These are phyloP conservation scores for Pandemis cinnamomeana DNA, from an alignment of 2,888 invertebrate genomes.

Conservation along the genomic window DNA sequence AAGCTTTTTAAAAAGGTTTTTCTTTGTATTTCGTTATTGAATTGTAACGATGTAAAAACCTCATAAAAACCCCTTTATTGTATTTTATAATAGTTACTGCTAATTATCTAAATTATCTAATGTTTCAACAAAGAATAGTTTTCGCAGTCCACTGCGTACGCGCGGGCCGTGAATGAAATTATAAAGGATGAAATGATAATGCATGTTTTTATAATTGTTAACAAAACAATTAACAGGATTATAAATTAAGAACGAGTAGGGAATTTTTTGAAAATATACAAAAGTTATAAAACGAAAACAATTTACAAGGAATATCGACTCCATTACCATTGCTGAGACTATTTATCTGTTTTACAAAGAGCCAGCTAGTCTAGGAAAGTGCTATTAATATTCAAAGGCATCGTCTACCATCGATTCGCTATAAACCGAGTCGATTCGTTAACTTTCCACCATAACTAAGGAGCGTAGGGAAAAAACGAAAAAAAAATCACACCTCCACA, in stretches of 20 bases:
- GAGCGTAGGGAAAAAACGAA: slow-evolving; percentile 54
- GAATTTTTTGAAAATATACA: too few species aligned
- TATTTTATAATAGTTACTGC: background rate
- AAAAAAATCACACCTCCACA: slow-evolving; percentile 77
- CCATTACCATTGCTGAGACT: slow-evolving; percentile 1
- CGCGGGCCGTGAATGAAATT: slow-evolving; percentile 23
- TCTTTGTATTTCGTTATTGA: background rate
- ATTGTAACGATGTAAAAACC: background rate
- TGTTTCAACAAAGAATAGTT: slow-evolving; percentile 22
- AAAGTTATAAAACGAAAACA: background rate
- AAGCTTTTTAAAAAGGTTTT: too few species aligned
- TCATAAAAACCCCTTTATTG: background rate
- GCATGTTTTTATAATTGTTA: background rate
- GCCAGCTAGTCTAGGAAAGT: slow-evolving; percentile 41
- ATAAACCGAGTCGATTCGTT: slow-evolving; percentile 26
- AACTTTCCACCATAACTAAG: slow-evolving; percentile 40
- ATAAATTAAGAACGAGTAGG: too few species aligned
- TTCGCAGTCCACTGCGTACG: slow-evolving; percentile 33
- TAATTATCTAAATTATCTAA: background rate
- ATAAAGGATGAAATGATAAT: slow-evolving; percentile 12
- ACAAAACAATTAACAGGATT: background rate
- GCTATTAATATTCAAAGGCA: slow-evolving; percentile 40
- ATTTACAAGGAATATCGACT: slow-evolving; percentile 13
- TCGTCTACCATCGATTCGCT: slow-evolving; percentile 29
- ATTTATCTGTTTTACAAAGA: slow-evolving; percentile 35